A percentile compares a stretch with the other conserved stretches of the same genome.
Evolutionary conservation across 2,797 vertebrate genomes (phyloP).

Genomic region (Falco cherrug): DNA sequence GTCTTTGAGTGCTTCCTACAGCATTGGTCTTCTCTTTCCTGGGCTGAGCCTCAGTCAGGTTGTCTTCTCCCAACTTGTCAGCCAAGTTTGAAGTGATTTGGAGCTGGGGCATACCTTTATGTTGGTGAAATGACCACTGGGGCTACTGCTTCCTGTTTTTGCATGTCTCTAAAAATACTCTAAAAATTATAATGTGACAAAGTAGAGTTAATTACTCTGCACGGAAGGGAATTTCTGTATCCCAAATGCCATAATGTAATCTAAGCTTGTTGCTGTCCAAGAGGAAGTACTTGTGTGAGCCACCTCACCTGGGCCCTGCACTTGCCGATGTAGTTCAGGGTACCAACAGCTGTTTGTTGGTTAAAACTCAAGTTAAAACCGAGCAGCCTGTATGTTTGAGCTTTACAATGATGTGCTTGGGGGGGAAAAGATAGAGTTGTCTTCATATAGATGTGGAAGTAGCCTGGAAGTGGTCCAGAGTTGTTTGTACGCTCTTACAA

Average conservation of each 20-base stretch:
- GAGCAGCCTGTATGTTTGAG: neutral
- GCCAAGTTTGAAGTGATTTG: neutral
- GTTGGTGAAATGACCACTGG: neutral
- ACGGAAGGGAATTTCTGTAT: neutral
- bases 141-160: neutral
- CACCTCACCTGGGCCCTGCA: neutral
- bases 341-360: neutral
- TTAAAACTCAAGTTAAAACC: neutral
- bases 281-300: neutral
- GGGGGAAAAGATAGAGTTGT: neutral
- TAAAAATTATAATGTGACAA: neutral
- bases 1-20: neutral
- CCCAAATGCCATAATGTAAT: neutral
- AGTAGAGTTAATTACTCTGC: neutral
- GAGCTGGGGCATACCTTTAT: neutral
- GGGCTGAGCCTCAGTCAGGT: neutral
- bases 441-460: neutral
- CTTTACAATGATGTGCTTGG: neutral
- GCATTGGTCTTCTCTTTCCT: neutral
- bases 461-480: neutral
- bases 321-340: rapidly evolving
- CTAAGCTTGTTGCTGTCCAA: neutral
- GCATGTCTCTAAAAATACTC: neutral
- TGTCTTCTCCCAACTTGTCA: neutral
- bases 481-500: neutral